These are phyloP conservation scores for Pelochelys cantorii DNA, from an alignment of 2,797 vertebrate species.

Conservation along the genomic window DNA sequence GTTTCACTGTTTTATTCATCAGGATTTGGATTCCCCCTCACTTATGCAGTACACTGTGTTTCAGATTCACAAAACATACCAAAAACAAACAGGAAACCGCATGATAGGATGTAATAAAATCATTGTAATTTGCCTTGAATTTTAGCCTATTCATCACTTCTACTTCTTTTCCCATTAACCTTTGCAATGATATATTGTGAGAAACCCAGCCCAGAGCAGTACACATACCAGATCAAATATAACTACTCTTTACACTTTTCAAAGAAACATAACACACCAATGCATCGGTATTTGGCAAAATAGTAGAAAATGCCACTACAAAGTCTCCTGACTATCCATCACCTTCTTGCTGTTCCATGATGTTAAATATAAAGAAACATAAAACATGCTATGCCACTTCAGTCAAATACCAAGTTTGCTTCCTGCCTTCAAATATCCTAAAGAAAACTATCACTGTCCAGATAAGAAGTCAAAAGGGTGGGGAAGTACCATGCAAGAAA, in stretches of 20 bases:
- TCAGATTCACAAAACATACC: fast-evolving
- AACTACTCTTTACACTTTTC: neutral
- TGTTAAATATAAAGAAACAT: fast-evolving
- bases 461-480: slow-evolving; percentile 45
- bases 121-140: fast-evolving
- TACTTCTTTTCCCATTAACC: neutral
- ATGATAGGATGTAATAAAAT: fast-evolving
- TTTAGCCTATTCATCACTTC: fast-evolving
- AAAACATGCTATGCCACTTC: neutral
- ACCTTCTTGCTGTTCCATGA: fast-evolving
- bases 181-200: neutral
- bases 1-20: slow-evolving; percentile 1
- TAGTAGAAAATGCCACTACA: fast-evolving
- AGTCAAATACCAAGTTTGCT: neutral
- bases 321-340: fast-evolving
- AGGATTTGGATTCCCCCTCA: slow-evolving; percentile 7
- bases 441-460: slow-evolving; percentile 8
- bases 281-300: neutral
- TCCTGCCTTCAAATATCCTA: neutral
- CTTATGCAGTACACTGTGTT: neutral
- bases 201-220: neutral
- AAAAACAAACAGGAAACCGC: neutral
- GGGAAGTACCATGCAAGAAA: slow-evolving; percentile 34
- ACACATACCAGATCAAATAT: neutral
- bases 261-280: neutral